Base-by-base conservation (phyloP, 2,888 invertebrate genomes). In the Drosophila dives region DNA sequence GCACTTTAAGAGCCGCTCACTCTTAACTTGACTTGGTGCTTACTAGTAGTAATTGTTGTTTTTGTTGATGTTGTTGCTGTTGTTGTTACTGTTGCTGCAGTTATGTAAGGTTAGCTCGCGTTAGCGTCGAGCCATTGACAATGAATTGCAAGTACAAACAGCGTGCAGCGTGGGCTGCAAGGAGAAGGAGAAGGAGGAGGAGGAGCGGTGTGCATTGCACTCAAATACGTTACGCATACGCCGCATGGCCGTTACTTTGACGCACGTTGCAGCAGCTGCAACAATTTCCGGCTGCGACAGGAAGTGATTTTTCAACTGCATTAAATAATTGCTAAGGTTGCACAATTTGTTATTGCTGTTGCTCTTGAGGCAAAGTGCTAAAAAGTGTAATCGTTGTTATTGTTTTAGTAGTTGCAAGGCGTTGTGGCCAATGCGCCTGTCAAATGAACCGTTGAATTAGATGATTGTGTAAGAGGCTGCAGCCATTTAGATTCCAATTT, bases 101-200 rank as follows among this genome's bases (percentile, higher is more conserved):
- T 81, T 82, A 74, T 82, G 77, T 85, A 81, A 86, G 83, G 85
- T 86, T 83, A 75, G 81, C 77, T 49, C 20, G 65, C 26, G 64
- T 40, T n/a, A 42, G 55, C 74, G 73, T 68, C 65, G 62, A 80
- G 86, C 81, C 86, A 86, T 86, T 86, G 86, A 87, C 86, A 86
- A 81, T 86, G 86, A 86, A 86, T 86, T 86, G 81, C 72, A 69
- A 78, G 71, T 79, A 75, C 68, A 59, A 77, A 64, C 53, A 60
- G 49, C 60, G 33, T 72, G 63, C 74, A 78, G 63, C 63, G 78
- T 75, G 72, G 63, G 71, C 69, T 38, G 69, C 23, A 17, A 42
- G 10, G n/a, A 45, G 56, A 10, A n/a, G n/a, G n/a, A n/a, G n/a
- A 17, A 7, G 51, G 6, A 34, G 34, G 15, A 23, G 42, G 23